phyloP scores from a whole-genome alignment of 2,888 invertebrate genomes.

The Spisula subtruncata region DNA sequence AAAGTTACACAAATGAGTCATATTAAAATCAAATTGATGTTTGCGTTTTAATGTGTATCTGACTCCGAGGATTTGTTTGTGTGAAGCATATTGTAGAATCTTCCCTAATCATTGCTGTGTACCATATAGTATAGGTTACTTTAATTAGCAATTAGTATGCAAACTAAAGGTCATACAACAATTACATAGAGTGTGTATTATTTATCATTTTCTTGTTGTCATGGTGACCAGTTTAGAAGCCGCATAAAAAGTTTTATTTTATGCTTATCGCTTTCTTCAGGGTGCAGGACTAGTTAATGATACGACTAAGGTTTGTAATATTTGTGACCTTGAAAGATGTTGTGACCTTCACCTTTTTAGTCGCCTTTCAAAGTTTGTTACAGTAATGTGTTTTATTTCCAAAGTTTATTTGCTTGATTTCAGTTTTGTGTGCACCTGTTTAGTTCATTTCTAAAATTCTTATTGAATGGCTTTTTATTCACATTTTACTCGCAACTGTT shows the following conservation, averaged over 20 bases:
- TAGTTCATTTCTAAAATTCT: conserved; percentile 25
- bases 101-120: too few species aligned
- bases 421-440: conserved; percentile 30
- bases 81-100: too few species aligned
- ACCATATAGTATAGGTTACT: neutral
- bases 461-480: conserved; percentile 8
- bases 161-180: neutral
- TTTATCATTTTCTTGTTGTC: neutral
- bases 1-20: neutral
- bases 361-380: conserved; percentile 34
- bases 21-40: conserved; percentile 2
- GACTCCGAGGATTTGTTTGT: neutral
- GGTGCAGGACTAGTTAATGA: conserved; percentile 87
- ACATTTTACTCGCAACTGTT: neutral
- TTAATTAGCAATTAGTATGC: neutral
- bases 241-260: neutral
- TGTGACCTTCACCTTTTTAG: conserved; percentile 61
- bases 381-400: conserved; percentile 17
- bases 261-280: conserved; percentile 71
- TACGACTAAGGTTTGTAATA: conserved; percentile 87
- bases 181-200: neutral
- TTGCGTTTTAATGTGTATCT: neutral
- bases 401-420: conserved; percentile 34
- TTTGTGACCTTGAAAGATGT: conserved; percentile 63
- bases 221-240: neutral